A percentile compares a stretch with the other conserved stretches of the same genome.
Conservation (phyloP, 2,888 invertebrate species). For the Helleia helle region DNA sequence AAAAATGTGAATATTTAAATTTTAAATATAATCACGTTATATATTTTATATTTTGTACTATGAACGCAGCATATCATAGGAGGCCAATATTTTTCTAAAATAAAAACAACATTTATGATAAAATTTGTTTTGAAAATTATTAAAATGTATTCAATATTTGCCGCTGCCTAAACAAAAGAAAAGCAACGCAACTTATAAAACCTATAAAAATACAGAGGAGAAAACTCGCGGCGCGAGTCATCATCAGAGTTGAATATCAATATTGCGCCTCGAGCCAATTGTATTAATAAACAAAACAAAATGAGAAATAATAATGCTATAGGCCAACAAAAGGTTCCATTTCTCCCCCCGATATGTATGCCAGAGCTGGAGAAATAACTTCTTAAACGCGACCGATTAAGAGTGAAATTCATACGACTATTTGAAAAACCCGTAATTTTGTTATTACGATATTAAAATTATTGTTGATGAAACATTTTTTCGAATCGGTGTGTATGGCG, state of each 20-base stretch:
- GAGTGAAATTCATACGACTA: constrained; percentile 53
- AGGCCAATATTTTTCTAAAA: no score
- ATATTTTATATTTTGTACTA: no score
- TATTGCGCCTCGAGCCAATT: constrained; percentile 73
- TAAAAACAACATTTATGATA: no score
- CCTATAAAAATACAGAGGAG: constrained; percentile 62
- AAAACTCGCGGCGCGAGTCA: constrained; percentile 59
- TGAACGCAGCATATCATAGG: no score
- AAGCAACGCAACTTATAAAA: constrained; percentile 51
- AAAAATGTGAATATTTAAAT: no score
- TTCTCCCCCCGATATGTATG: constrained; percentile 66
- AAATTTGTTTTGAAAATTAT: constrained; percentile 18
- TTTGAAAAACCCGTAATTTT: constrained; percentile 64
- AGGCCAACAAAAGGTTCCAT: constrained; percentile 74
- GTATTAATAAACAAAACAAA: constrained; percentile 75
- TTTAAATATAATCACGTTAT: no score
- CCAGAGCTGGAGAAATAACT: constrained; percentile 46
- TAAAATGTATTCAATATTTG: constrained; percentile 27
- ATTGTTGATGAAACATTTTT: constrained; percentile 74
- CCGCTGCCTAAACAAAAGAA: constrained; percentile 42
- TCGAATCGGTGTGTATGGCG: constrained; percentile 68
- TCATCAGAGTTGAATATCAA: constrained; percentile 75
- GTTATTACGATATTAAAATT: constrained; percentile 74
- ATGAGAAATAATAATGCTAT: constrained; percentile 74
- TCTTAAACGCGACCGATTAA: constrained; percentile 47